phyloP scores from a whole-genome alignment of 2,888 invertebrate genomes.

The Pycnomerus fuliginosus region DNA sequence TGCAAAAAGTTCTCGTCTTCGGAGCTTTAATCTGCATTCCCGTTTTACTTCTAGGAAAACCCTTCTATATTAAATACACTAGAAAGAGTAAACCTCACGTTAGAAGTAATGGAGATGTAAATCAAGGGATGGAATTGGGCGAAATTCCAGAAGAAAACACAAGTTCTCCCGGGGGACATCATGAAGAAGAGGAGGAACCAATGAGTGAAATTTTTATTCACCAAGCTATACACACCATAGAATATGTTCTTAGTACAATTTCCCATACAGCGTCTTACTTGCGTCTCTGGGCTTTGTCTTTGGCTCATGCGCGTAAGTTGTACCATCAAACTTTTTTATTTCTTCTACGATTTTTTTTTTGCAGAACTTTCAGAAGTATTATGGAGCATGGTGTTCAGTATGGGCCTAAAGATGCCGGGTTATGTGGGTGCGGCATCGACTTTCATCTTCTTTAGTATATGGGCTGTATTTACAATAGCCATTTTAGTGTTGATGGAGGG shows the following conservation, averaged over 20 bases:
- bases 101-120: slow-evolving; percentile 62
- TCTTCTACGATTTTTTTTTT: slow-evolving; percentile 20
- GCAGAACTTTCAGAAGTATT: slow-evolving; percentile 44
- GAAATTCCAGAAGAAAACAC: slow-evolving; percentile 53
- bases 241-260: slow-evolving; percentile 92
- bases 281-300: slow-evolving; percentile 92
- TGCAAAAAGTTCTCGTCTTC: slow-evolving; percentile 66
- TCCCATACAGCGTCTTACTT: slow-evolving; percentile 97
- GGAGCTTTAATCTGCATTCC: slow-evolving; percentile 72
- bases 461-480: slow-evolving; percentile 79
- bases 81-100: slow-evolving; percentile 34
- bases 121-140: slow-evolving; percentile 66
- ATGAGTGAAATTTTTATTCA: slow-evolving; percentile 89
- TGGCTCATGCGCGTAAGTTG: slow-evolving; percentile 93
- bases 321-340: too few species aligned
- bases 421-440: slow-evolving; percentile 56
- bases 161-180: slow-evolving; percentile 43
- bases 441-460: slow-evolving; percentile 69
- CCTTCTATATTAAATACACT: slow-evolving; percentile 60
- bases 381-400: slow-evolving; percentile 41
- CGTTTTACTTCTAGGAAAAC: slow-evolving; percentile 76
- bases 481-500: slow-evolving; percentile 90
- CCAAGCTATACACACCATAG: slow-evolving; percentile 95
- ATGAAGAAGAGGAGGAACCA: slow-evolving; percentile 62
- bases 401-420: slow-evolving; percentile 34